phyloP scores from a whole-genome alignment of 2,113 vertebrate species.

The Mesitornis unicolor region DNA sequence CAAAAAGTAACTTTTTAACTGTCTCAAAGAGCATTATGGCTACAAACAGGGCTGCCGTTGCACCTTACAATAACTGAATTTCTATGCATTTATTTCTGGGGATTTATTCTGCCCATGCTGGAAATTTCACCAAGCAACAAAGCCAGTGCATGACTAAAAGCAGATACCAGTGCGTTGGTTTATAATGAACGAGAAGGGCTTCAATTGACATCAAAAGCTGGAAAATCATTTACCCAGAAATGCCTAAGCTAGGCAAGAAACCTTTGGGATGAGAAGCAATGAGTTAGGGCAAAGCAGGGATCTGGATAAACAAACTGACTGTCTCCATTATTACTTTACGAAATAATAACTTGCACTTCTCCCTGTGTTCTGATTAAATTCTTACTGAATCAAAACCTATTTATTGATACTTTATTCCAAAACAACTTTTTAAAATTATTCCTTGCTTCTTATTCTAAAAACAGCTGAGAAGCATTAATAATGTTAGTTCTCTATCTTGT shows the following conservation, averaged over 20 bases:
- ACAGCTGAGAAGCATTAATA: not conserved
- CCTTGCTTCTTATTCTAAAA: too few relatives aligned
- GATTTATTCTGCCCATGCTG: not conserved
- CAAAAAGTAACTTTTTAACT: not conserved
- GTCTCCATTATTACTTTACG: not conserved
- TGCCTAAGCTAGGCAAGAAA: conserved; percentile 2
- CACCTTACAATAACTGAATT: not conserved
- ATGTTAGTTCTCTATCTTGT: not conserved
- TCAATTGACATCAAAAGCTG: not conserved
- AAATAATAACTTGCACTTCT: not conserved
- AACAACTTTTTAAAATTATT: too few relatives aligned
- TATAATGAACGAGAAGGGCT: not conserved
- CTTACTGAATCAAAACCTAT: not conserved
- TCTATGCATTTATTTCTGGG: not conserved
- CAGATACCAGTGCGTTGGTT: not conserved
- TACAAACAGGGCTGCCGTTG: not conserved
- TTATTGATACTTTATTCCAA: not conserved
- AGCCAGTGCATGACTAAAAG: not conserved
- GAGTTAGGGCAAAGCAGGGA: not conserved
- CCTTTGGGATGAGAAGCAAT: not conserved
- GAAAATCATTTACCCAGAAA: conserved; percentile 55
- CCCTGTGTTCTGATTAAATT: not conserved
- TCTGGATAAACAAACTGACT: not conserved
- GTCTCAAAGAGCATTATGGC: not conserved
- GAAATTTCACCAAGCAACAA: not conserved